Percentiles rank a stretch among this genome's conserved stretches.
phyloP scores from a whole-genome alignment of 2,113 vertebrate species.

The Entomyzon cyanotis region DNA sequence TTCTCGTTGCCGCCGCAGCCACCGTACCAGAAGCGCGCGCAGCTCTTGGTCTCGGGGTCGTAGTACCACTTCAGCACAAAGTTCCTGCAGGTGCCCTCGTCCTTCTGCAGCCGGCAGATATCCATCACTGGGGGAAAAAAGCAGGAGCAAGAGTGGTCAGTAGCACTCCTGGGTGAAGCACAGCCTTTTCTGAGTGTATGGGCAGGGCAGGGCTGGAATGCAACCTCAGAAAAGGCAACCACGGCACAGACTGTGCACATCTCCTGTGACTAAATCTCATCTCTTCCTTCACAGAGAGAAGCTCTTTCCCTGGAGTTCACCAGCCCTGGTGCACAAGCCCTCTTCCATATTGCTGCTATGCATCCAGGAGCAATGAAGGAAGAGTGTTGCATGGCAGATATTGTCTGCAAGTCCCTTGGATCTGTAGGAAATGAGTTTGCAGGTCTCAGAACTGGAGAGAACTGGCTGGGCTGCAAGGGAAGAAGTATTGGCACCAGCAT shows the following conservation, averaged over 20 bases:
- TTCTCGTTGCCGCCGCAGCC: conserved; percentile 92
- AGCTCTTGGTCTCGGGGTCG: conserved; percentile 76
- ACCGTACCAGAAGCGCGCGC: conserved; percentile 92
- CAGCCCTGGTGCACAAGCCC: not conserved
- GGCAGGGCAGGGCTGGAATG: not conserved
- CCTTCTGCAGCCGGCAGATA: conserved; percentile 82
- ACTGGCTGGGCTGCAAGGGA: not conserved
- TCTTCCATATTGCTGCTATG: fast-evolving
- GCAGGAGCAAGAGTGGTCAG: not conserved
- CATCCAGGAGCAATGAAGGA: not conserved
- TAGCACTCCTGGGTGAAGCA: not conserved
- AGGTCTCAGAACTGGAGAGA: not conserved
- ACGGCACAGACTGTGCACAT: fast-evolving
- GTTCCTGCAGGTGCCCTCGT: conserved; percentile 82
- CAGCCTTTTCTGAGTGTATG: not conserved
- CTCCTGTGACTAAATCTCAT: not conserved
- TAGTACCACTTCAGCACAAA: conserved; percentile 89
- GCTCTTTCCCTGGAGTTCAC: not conserved
- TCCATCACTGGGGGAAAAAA: conserved; percentile 55
- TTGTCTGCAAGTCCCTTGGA: not conserved
- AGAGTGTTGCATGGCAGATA: not conserved
- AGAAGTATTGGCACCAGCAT: not conserved
- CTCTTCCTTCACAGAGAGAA: not conserved
- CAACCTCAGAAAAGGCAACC: not conserved
- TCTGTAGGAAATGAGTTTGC: not conserved